Conservation (phyloP, 1,140 invertebrate genomes). For the Drosophila pandora region DNA sequence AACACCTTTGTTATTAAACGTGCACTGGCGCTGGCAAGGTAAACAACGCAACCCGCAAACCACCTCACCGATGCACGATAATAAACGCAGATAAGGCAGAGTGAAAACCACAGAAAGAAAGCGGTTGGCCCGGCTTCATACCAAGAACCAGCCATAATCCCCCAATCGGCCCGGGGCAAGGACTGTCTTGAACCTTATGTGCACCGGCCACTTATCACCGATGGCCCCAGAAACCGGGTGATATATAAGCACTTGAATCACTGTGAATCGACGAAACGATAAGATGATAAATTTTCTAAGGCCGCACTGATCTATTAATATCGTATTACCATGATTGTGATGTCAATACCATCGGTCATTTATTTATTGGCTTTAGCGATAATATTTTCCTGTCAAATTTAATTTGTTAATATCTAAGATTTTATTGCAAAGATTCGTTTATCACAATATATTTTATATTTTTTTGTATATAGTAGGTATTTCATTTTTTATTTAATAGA, state of each 20-base stretch:
- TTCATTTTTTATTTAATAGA: too few species aligned
- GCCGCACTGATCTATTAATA: too few species aligned
- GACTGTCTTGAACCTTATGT: constrained; percentile 21
- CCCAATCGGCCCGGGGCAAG: constrained; percentile 1
- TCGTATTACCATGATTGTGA: too few species aligned
- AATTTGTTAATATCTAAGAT: too few species aligned
- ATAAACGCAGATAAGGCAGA: constrained; percentile 57
- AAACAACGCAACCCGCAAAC: constrained; percentile 48
- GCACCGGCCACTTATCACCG: constrained; percentile 47
- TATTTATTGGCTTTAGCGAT: too few species aligned
- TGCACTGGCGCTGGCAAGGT: constrained; percentile 37
- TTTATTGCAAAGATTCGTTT: too few species aligned
- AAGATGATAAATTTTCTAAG: too few species aligned
- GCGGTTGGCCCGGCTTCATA: constrained; percentile 15
- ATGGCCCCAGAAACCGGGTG: constrained; percentile 45
- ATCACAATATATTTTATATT: too few species aligned
- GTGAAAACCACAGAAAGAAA: constrained; percentile 7
- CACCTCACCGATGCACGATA: constrained; percentile 34
- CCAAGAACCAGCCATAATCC: constrained; percentile 19
- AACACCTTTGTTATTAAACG: constrained; percentile 57
- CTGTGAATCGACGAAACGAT: background rate
- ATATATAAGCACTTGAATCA: background rate
- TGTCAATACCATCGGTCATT: too few species aligned
- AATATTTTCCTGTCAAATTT: too few species aligned
- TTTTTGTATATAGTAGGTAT: too few species aligned